Evolutionary conservation across 2,888 invertebrate genomes (phyloP), one percentile per base, ranked within the genome.

Genomic region (Drosophila anceps): DNA sequence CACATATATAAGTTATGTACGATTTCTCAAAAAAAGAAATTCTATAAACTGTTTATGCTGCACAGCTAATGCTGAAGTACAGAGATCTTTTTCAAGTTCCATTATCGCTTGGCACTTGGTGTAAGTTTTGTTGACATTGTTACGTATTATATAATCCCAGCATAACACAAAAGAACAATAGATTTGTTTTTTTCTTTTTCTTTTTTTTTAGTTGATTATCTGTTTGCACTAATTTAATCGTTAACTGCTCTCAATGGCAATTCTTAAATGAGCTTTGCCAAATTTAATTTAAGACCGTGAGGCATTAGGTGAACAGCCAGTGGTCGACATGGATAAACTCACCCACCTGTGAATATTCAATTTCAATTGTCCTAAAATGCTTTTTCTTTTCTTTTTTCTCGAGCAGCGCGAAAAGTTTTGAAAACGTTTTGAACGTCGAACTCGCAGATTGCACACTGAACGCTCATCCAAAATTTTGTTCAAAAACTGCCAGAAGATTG

Each of bases 331-430:
- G 74, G 63, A 79, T 59, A 75, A 57, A 24, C 67, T 54, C 79
- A 84, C 84, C 84, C 84, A 84, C 84, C 90, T 84, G 90, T 90
- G 72, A 76, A 74, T 86, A 50, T 79, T 58, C 48, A 65, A 50
- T 74, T 76, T 76, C 70, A 71, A 71, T 70, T 62, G 79, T 68
- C 24, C 46, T 15, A 44, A 66, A 60, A 50, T 62, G 58, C 64
- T 73, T 68, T 64, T 55, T 24, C 37, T 61, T 33, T 53, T 59
- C 59, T 64, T 57, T 51, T 48, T 54, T 48, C 48, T 13, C 54
- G 31, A 37, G 27, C 18, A 60, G 62, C 46, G 13, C 60, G 33
- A 27, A 41, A n/a, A 35, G 41, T 46, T 41, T 46, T 41, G 33
- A 61, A 63, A 58, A 50, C 58, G 81, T 55, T 71, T 67, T 18